Evolutionary conservation across 2,113 vertebrate species (phyloP), one percentile per base, ranked within the genome.

Genomic region (Tragulus kanchil): DNA sequence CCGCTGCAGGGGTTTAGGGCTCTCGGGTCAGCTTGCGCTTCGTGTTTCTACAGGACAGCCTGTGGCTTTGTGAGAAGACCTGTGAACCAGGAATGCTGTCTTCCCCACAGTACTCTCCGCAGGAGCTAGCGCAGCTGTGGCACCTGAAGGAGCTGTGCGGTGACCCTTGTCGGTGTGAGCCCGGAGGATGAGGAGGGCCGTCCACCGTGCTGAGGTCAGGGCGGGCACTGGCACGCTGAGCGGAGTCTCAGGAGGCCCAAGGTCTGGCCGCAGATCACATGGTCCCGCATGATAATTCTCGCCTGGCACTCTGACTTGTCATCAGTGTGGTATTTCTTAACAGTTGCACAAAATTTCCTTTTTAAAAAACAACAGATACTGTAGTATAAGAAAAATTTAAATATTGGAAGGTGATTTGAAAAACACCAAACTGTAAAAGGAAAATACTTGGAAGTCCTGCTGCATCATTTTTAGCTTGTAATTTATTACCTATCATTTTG

Each of bases 11-110:
- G 45, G 5, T 50, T 56, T 36, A 14, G 4, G 25, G 21, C 5
- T 8, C 61, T 50, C 31, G 12, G 25, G 1, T 61, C 52, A 62
- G 59, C 82, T 16, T 50, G 8, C 52, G 17, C 56, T 56, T 36
- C 89, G n/a, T 73, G 28, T 86, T 12, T 21, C 64, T 0, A 85
- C 98, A 99, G 99, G 99, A 99, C 61, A 85, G 99, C 21, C 99
- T 99, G 81, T 99, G 99, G 99, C 95, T 99, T 79, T 99, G 99
- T 95, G 99, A 99, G 98, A 99, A 99, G 97, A 99, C 99, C 0
- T 99, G 99, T 21, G 99, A 99, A 93, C 95, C 99, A 11, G 99
- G 99, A 61, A 99, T 99, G 99, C 98, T 99, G 95, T 99, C 99
- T 13, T 99, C 99, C 6, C 99, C 99, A 1, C 99, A 99, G 96